phyloP scores from a whole-genome alignment of 2,113 vertebrate species.

The Rhinoptilus africanus region DNA sequence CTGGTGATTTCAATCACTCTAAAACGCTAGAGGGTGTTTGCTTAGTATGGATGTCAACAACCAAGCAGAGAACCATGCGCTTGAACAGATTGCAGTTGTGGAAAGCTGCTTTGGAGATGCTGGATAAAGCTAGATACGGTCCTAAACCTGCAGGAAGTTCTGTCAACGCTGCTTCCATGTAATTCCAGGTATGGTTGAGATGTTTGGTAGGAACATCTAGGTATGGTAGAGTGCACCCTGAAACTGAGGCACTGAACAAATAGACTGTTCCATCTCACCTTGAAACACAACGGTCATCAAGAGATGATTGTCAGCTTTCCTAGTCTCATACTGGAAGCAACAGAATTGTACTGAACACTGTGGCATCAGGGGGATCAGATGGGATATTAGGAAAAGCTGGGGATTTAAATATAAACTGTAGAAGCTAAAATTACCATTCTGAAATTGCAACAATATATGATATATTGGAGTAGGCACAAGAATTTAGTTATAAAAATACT shows the following conservation, averaged over 20 bases:
- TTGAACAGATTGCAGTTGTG: neutral
- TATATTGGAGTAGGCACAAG: neutral
- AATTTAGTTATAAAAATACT: neutral
- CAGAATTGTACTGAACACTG: neutral
- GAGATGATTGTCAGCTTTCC: neutral
- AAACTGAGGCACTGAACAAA: neutral
- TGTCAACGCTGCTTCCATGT: neutral
- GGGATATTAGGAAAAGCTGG: neutral
- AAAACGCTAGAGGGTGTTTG: neutral
- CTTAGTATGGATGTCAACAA: neutral
- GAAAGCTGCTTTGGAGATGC: neutral
- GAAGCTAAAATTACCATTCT: neutral
- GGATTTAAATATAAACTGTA: neutral
- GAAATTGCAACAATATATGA: neutral
- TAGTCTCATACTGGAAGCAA: neutral
- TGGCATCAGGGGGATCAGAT: neutral
- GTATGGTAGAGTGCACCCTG: neutral
- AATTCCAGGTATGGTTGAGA: neutral
- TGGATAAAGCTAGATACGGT: neutral
- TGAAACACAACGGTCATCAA: neutral
- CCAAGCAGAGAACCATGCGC: rapidly evolving
- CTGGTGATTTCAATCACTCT: neutral
- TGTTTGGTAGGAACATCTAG: neutral
- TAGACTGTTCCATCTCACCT: neutral
- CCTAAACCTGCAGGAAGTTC: neutral